Conservation (phyloP, 2,113 vertebrate genomes). For the Hippolais icterina region DNA sequence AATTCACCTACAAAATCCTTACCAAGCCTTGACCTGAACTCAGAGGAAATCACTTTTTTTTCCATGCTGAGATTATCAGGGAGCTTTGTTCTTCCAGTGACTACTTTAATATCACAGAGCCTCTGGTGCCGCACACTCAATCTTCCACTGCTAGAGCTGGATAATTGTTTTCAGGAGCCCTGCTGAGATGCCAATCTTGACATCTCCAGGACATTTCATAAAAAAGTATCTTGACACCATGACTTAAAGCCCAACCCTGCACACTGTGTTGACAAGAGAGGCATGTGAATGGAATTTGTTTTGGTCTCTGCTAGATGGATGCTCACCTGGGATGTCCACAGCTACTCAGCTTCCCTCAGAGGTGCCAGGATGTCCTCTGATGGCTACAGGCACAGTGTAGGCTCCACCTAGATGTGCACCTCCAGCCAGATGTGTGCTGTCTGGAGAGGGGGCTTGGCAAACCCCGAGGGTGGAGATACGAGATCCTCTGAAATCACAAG, state of each 20-base stretch:
- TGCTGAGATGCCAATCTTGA: neutral
- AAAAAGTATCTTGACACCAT: neutral
- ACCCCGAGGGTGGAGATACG: neutral
- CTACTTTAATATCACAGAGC: neutral
- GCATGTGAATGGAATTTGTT: neutral
- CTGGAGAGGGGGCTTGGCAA: neutral
- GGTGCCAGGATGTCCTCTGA: neutral
- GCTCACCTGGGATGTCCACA: neutral
- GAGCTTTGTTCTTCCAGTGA: neutral
- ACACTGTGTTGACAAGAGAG: neutral
- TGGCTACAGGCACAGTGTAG: neutral
- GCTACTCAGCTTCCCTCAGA: neutral
- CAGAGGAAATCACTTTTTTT: neutral
- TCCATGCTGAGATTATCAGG: neutral
- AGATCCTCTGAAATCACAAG: neutral
- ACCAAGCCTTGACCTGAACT: neutral
- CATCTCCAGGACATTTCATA: neutral
- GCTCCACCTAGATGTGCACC: neutral
- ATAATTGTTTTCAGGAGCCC: neutral
- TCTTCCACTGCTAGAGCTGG: neutral
- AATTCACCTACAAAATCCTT: neutral
- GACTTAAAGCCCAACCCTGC: neutral
- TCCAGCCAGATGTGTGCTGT: neutral
- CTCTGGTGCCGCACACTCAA: accelerated
- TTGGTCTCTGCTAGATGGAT: neutral